Conservation (phyloP, 2,797 vertebrate genomes). For the Acanthurus lineatus region DNA sequence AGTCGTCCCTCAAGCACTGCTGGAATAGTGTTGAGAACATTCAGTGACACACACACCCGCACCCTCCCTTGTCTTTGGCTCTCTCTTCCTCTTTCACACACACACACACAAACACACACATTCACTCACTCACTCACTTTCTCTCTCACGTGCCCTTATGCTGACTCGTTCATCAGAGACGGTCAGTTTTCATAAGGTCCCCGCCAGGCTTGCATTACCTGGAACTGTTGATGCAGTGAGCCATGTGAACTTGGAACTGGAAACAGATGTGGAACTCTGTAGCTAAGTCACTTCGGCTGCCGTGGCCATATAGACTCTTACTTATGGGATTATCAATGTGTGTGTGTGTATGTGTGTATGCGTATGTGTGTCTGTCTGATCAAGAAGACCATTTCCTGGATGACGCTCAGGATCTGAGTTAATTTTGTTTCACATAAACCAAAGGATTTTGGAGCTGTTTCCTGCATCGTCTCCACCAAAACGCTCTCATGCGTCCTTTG, state of each 20-base stretch:
- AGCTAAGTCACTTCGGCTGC: conserved; percentile 69
- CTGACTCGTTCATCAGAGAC: conserved; percentile 71
- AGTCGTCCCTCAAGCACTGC: conserved; percentile 67
- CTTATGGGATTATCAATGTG: conserved; percentile 46
- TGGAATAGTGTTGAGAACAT: conserved; percentile 73
- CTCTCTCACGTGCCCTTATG: conserved; percentile 52
- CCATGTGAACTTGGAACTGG: conserved; percentile 82
- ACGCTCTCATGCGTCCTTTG: conserved; percentile 63
- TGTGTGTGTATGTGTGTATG: neutral
- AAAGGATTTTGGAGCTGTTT: conserved; percentile 66
- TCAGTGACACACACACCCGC: conserved; percentile 51
- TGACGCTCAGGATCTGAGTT: conserved; percentile 52
- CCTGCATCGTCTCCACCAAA: conserved; percentile 57
- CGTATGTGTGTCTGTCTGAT: conserved; percentile 47
- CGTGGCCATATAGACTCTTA: conserved; percentile 42
- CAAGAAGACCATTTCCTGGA: conserved; percentile 61
- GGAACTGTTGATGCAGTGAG: conserved; percentile 81
- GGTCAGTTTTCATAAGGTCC: conserved; percentile 76
- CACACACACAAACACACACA: conserved; percentile 38
- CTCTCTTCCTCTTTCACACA: conserved; percentile 15
- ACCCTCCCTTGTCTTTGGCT: conserved; percentile 23
- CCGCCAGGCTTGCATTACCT: conserved; percentile 78
- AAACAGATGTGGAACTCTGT: conserved; percentile 79
- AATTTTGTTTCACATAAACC: conserved; percentile 72
- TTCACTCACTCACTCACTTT: conserved; percentile 23